These are phyloP conservation scores for Lepidurus apus DNA, from an alignment of 1,140 invertebrate species.

Conservation along the genomic window DNA sequence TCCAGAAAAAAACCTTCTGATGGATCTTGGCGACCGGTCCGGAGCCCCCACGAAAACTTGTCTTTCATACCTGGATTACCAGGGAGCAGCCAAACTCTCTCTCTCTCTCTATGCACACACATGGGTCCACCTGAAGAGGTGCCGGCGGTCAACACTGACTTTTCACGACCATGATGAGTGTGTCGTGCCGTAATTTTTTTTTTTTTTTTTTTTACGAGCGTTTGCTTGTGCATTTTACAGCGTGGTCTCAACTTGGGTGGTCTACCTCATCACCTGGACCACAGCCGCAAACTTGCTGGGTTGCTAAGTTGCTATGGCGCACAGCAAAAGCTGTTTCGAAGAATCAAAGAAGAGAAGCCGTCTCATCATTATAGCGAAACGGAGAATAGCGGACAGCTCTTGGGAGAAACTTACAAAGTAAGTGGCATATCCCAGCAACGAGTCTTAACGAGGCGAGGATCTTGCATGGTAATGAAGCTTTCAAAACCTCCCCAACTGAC, in stretches of 20 bases:
- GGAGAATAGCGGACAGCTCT: neutral
- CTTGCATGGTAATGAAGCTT: constrained; percentile 19
- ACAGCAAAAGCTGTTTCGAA: constrained; percentile 9
- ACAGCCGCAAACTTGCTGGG: neutral
- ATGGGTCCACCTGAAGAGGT: constrained; percentile 14
- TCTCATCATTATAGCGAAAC: constrained; percentile 5
- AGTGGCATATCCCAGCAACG: constrained; percentile 13
- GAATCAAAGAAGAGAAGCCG: constrained; percentile 16
- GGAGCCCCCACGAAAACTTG: constrained; percentile 7
- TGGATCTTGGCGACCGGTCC: constrained; percentile 9
- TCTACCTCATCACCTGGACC: constrained; percentile 17
- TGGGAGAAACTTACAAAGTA: constrained; percentile 12
- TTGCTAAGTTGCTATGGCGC: neutral
- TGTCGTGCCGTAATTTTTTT: constrained; percentile 22
- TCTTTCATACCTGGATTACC: neutral
- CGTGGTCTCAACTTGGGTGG: constrained; percentile 10
- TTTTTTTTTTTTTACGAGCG: too few relatives aligned
- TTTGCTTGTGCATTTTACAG: constrained; percentile 9
- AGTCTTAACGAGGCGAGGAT: constrained; percentile 1
- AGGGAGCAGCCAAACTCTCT: neutral
- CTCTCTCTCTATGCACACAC: neutral
- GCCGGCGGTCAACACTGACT: constrained; percentile 17
- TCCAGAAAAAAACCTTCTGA: neutral
- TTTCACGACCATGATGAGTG: constrained; percentile 16
- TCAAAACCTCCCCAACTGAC: constrained; percentile 11